Base-by-base conservation (phyloP, 2,888 invertebrate genomes). In the Endotricha flammealis region DNA sequence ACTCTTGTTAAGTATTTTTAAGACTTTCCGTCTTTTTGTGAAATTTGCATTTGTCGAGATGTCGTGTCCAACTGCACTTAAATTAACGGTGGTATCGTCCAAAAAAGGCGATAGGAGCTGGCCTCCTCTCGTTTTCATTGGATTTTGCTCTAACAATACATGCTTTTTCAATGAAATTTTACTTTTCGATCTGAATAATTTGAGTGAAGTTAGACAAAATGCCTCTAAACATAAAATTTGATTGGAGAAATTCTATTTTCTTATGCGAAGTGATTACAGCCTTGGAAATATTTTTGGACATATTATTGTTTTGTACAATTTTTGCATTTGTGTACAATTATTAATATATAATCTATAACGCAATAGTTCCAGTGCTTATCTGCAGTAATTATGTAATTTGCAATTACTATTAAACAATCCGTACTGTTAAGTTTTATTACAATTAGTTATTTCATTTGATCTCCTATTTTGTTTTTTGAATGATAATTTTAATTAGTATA, bases 11-110 rank as follows among this genome's bases (percentile, higher is more conserved):
- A 64, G 70, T 86, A 85, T 72, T 83, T 83, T 76, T 86, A 86
- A 82, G 83, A 77, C 81, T 74, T 71, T 69, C 63, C 60, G 64
- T 73, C 60, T 65, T 59, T 61, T 52, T 61, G 57, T 65, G 60
- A 56, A 56, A 55, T 60, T 61, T 59, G 57, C 56, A 62, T 57
- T 57, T 52, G 55, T 61, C 56, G 76, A 74, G 80, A 78, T 85
- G 85, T 85, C 83, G 81, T 82, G 86, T 86, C 86, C 64, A 74
- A 85, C 86, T 85, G 86, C 86, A 86, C 86, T 83, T 86, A 76
- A 82, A 76, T 82, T 70, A 83, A 74, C 77, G 86, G 86, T 85
- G 85, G 86, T 85, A 61, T 45, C 39, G 42, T 42, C 50, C 47
- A 54, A 64, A 68, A 59, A 58, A 64, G 65, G 60, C 60, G 56